Percentiles rank a stretch among this genome's conserved stretches.
phyloP scores from a whole-genome alignment of 1,140 invertebrate genomes.

The Paraescarpia echinospica region DNA sequence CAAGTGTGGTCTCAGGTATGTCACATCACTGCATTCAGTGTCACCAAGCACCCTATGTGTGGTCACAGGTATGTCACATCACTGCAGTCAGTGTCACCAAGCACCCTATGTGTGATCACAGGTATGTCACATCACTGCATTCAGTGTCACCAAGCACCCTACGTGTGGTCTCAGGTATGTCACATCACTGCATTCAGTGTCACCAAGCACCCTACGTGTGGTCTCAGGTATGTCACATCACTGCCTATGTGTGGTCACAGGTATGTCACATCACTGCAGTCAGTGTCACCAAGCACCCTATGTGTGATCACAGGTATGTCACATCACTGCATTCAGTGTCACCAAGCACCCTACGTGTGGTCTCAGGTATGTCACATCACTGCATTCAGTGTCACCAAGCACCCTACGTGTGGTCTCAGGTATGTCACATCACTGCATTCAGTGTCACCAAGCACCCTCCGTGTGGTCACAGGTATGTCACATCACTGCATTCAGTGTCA shows the following conservation, averaged over 20 bases:
- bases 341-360: slow-evolving; percentile 66
- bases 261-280: too few relatives aligned
- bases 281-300: slow-evolving; percentile 2
- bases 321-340: slow-evolving; percentile 73
- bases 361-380: slow-evolving; percentile 35
- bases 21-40: slow-evolving; percentile 72
- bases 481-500: too few relatives aligned
- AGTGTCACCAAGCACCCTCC: slow-evolving; percentile 73
- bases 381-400: background rate
- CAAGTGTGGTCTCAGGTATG: too few relatives aligned
- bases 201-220: slow-evolving; percentile 63
- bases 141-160: slow-evolving; percentile 72
- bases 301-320: too few relatives aligned
- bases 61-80: slow-evolving; percentile 32
- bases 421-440: slow-evolving; percentile 59
- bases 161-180: slow-evolving; percentile 51
- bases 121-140: slow-evolving; percentile 58
- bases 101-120: too few relatives aligned
- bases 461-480: slow-evolving; percentile 45
- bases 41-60: slow-evolving; percentile 67
- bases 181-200: too few relatives aligned
- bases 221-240: background rate
- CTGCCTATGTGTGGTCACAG: too few relatives aligned
- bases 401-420: too few relatives aligned
- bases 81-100: too few relatives aligned